phyloP scores from a whole-genome alignment of 2,797 vertebrate species.

The Enteromius anoplus region DNA sequence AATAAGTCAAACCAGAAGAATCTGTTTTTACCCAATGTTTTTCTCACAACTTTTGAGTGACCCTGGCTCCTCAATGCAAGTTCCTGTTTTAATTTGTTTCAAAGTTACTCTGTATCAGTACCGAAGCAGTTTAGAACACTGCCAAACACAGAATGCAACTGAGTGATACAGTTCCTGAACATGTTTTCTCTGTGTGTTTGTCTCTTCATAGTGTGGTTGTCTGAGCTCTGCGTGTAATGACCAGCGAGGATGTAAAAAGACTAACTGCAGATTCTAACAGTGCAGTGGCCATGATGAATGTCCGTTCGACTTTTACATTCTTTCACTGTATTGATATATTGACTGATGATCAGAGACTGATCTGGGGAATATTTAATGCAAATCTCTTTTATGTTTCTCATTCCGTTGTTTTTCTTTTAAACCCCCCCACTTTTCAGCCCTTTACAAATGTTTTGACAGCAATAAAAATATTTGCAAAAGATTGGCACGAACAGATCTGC shows the following conservation, averaged over 20 bases:
- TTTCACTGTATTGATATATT: slow-evolving; percentile 33
- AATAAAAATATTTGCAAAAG: slow-evolving; percentile 60
- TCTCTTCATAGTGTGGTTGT: slow-evolving; percentile 35
- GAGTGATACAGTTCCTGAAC: slow-evolving; percentile 8
- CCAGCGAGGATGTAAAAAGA: slow-evolving; percentile 32
- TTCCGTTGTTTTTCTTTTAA: slow-evolving; percentile 28
- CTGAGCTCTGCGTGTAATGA: slow-evolving; percentile 37
- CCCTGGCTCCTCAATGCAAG: background rate
- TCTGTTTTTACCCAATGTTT: background rate
- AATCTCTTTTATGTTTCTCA: slow-evolving; percentile 30
- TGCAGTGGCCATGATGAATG: slow-evolving; percentile 27
- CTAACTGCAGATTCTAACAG: slow-evolving; percentile 33
- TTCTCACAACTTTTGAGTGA: background rate
- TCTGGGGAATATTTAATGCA: slow-evolving; percentile 35
- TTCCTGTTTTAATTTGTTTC: background rate
- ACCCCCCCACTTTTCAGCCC: slow-evolving; percentile 69
- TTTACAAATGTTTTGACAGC: slow-evolving; percentile 79
- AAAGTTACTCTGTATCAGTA: background rate
- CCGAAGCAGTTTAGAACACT: background rate
- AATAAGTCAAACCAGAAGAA: slow-evolving; percentile 23
- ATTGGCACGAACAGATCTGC: slow-evolving; percentile 43
- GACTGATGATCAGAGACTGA: slow-evolving; percentile 40
- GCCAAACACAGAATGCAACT: background rate
- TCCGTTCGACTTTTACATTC: slow-evolving; percentile 13
- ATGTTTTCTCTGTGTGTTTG: slow-evolving; percentile 1